Conservation (phyloP, 1,140 invertebrate genomes). For the Pararge aegeria region DNA sequence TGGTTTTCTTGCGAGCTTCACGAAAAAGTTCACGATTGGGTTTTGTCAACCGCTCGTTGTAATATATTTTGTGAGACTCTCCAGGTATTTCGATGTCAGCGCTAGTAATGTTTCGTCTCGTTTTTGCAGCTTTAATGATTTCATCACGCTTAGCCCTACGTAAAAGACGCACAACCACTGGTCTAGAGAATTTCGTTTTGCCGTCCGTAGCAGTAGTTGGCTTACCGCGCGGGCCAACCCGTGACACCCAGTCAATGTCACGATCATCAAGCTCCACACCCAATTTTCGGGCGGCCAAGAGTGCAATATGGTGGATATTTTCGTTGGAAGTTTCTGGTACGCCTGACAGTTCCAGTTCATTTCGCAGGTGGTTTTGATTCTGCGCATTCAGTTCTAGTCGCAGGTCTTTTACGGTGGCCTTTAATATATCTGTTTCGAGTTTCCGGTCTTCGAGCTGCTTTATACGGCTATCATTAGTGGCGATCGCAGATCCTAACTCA, state of each 20-base stretch:
- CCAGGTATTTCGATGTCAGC: no score
- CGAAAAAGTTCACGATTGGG: slow-evolving; percentile 18
- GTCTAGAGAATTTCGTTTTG: no score
- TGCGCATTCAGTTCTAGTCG: slow-evolving; percentile 5
- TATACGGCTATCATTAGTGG: slow-evolving; percentile 12
- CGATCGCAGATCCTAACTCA: slow-evolving; percentile 9
- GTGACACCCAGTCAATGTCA: slow-evolving; percentile 28
- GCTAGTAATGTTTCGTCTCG: slow-evolving; percentile 12
- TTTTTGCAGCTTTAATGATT: slow-evolving; percentile 8
- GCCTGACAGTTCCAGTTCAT: slow-evolving; percentile 10
- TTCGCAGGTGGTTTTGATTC: slow-evolving; percentile 2
- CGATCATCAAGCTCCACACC: slow-evolving; percentile 16
- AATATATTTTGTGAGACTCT: no score
- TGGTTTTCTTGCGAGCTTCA: slow-evolving; percentile 12
- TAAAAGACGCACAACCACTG: no score
- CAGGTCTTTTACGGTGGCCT: neutral
- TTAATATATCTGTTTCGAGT: slow-evolving; percentile 9
- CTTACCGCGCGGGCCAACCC: slow-evolving; percentile 1
- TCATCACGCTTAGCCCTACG: no score
- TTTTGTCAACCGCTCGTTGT: slow-evolving; percentile 19
- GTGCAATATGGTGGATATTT: slow-evolving; percentile 15
- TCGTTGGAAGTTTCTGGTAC: slow-evolving; percentile 18
- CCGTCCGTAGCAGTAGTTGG: no score
- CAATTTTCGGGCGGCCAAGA: slow-evolving; percentile 13
- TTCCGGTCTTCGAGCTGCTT: slow-evolving; percentile 10